phyloP scores from a whole-genome alignment of 2,888 invertebrate genomes.

The Plagodis pulveraria region DNA sequence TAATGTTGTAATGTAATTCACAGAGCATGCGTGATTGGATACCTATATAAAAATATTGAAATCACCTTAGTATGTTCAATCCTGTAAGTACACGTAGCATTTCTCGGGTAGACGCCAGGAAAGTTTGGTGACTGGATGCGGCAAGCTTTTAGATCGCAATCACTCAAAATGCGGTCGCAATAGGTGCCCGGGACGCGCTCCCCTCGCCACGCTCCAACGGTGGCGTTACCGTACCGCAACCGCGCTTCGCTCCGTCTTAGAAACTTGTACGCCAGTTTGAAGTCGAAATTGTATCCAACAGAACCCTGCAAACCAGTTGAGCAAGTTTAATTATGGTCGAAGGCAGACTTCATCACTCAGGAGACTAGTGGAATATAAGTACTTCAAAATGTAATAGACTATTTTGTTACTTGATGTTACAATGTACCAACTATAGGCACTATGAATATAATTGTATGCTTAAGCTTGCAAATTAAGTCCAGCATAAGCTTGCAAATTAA shows the following conservation, averaged over 20 bases:
- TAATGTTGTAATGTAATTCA: too few species aligned
- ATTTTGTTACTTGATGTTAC: too few species aligned
- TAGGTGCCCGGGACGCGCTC: slow-evolving; percentile 90
- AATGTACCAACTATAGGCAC: too few species aligned
- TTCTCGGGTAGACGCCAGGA: slow-evolving; percentile 94
- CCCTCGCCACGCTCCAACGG: slow-evolving; percentile 90
- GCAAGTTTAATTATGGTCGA: slow-evolving; percentile 34
- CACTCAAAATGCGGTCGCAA: slow-evolving; percentile 92
- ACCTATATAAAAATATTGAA: too few species aligned
- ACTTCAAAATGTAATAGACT: too few species aligned
- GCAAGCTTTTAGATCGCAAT: slow-evolving; percentile 89
- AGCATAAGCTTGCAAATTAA: too few species aligned
- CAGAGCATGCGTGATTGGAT: too few species aligned
- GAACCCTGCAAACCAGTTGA: slow-evolving; percentile 76
- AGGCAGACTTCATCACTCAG: slow-evolving; percentile 26
- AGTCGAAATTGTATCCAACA: slow-evolving; percentile 92
- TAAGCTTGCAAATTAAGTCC: too few species aligned
- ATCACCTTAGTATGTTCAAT: slow-evolving; percentile 86
- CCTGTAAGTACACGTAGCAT: slow-evolving; percentile 92
- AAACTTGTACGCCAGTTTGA: slow-evolving; percentile 94
- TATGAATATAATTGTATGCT: too few species aligned
- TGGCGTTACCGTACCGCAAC: slow-evolving; percentile 91
- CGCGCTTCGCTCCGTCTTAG: slow-evolving; percentile 90
- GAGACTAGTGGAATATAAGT: neutral
- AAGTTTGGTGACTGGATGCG: slow-evolving; percentile 95